Evolutionary conservation across 2,888 invertebrate species (phyloP), one percentile per base, ranked within the genome.

Genomic region (Clivina fossor): DNA sequence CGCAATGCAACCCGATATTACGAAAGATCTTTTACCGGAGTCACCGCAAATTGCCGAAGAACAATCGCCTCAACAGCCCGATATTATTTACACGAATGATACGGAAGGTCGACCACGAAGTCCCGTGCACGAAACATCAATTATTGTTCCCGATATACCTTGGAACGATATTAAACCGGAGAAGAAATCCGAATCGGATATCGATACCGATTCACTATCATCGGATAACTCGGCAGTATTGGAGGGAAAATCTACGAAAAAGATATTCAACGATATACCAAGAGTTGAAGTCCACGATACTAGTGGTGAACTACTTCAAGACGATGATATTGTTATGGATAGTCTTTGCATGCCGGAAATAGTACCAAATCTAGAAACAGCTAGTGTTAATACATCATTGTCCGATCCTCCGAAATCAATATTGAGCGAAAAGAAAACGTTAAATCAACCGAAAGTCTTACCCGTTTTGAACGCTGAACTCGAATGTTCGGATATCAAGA

Each of bases 211-310:
- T 64, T 84, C 83, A 1, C 62, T 77, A 70, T 85, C 73, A 61
- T 80, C 74, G 65, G 70, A 73, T 3, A 66, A 63, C 5, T 71
- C 71, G 20, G 59, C 65, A 0, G 68, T 65, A 9, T 62, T 65
- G 8, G 66, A 71, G 32, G 67, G 65, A 24, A 65, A 64, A 18
- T 61, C 63, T 1, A 63, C 63, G 30, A 60, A 63, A 18, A 59
- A 61, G 26, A 57, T 60, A 13, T 60, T 59, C 22, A 59, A 49
- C 8, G 61, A 60, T 18, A 65, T 65, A 13, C 89, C 90, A 0
- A 77, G 86, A 48, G 73, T 89, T 0, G 87, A 88, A 71, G 82
- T 89, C 7, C 86, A 86, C 67, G 83, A 86, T 51, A 49, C 56
- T 22, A 38, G 58, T 19, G 63, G 63, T 8, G 60, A 61, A 44